A percentile compares a stretch with the other conserved stretches of the same genome.
phyloP scores from a whole-genome alignment of 2,797 vertebrate species.

The Sparidentex hasta region DNA sequence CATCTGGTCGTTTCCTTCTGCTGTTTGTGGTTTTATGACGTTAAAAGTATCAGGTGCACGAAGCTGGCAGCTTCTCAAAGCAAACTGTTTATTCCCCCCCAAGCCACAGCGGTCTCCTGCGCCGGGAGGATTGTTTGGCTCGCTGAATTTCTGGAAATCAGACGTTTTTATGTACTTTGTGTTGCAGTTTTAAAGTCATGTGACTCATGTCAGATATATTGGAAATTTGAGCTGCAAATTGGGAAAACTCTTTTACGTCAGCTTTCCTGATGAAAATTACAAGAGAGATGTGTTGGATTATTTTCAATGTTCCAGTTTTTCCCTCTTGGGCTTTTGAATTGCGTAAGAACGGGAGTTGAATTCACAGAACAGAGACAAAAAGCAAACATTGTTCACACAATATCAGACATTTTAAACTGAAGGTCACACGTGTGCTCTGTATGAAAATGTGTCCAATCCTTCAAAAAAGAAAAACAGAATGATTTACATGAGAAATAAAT shows the following conservation, averaged over 20 bases:
- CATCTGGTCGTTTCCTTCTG: not conserved
- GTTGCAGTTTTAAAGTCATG: slow-evolving; percentile 1
- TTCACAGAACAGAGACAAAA: not conserved
- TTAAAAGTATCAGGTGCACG: slow-evolving; percentile 12
- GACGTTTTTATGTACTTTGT: not conserved
- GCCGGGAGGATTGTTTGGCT: slow-evolving; percentile 7
- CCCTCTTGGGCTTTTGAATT: not conserved
- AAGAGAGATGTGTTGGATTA: not conserved
- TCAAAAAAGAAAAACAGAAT: not conserved
- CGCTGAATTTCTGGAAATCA: not conserved
- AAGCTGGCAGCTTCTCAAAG: slow-evolving; percentile 29
- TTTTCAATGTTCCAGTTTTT: not conserved
- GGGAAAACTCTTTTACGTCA: not conserved
- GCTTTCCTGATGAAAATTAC: not conserved
- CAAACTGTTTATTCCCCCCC: slow-evolving; percentile 28
- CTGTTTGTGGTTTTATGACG: not conserved
- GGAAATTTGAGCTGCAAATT: not conserved
- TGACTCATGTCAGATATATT: not conserved
- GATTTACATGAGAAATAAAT: not conserved
- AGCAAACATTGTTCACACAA: not conserved
- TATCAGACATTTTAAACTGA: not conserved
- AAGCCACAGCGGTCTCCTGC: not conserved
- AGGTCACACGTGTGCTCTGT: not conserved
- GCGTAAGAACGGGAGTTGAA: not conserved
- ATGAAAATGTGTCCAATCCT: not conserved